Conservation (phyloP, 2,888 invertebrate genomes). For the Acrocyrtus sp. region DNA sequence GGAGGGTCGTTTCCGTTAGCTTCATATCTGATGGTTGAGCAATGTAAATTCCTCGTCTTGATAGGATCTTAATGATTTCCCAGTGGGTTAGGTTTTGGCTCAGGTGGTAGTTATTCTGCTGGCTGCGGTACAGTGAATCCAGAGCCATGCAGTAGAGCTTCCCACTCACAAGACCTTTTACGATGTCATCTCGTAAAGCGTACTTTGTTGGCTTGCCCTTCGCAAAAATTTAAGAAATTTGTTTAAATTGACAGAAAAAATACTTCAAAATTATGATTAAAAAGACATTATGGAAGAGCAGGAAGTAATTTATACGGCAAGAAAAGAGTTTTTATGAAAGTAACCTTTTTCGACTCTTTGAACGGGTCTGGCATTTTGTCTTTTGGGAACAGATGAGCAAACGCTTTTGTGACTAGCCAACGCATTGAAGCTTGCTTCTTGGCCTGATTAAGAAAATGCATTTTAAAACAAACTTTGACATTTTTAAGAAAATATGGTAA, state of each 20-base stretch:
- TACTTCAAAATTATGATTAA: slow-evolving; percentile 11
- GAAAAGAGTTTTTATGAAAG: neutral
- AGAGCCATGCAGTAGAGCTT: slow-evolving; percentile 59
- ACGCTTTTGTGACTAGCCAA: slow-evolving; percentile 60
- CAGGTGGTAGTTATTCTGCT: slow-evolving; percentile 41
- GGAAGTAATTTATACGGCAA: neutral
- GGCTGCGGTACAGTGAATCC: slow-evolving; percentile 55
- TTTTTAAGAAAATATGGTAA: slow-evolving; percentile 3
- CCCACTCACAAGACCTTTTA: slow-evolving; percentile 57
- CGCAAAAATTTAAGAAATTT: neutral
- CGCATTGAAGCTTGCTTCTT: slow-evolving; percentile 62
- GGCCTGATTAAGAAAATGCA: slow-evolving; percentile 38
- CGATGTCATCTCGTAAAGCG: slow-evolving; percentile 58
- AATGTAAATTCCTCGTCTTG: slow-evolving; percentile 60
- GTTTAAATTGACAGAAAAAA: too few relatives aligned
- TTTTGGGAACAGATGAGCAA: slow-evolving; percentile 55
- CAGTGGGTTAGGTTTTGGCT: slow-evolving; percentile 56
- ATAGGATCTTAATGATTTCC: slow-evolving; percentile 62
- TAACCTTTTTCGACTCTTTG: slow-evolving; percentile 60
- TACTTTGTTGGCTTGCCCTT: slow-evolving; percentile 49
- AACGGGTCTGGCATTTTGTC: slow-evolving; percentile 58
- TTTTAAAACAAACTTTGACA: slow-evolving; percentile 6
- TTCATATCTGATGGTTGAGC: slow-evolving; percentile 63
- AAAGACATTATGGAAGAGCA: slow-evolving; percentile 35
- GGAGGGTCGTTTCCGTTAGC: slow-evolving; percentile 60